Evolutionary conservation across 2,797 vertebrate genomes (phyloP).

Genomic region (Danionella dracula): DNA sequence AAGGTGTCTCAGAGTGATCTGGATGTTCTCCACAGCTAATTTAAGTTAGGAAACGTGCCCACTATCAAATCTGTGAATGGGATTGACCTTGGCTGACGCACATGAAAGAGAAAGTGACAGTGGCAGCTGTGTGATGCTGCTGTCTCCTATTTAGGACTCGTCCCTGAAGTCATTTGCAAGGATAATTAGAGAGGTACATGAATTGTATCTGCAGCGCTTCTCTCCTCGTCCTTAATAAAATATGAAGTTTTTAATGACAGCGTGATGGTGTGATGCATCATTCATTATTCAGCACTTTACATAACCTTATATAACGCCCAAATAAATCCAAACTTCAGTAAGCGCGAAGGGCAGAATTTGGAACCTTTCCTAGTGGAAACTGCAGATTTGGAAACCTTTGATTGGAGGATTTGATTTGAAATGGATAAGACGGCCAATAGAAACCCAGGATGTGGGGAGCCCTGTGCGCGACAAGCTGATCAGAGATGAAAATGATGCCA

Average conservation of each 20-base stretch:
- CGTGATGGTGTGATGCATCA: conserved; percentile 35
- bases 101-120: conserved; percentile 32
- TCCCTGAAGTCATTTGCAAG: conserved; percentile 45
- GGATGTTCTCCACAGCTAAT: background rate
- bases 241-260: conserved; percentile 46
- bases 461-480: background rate
- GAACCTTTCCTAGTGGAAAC: background rate
- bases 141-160: conserved; percentile 39
- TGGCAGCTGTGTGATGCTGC: conserved; percentile 22
- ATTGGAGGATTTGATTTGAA: background rate
- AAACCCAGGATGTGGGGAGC: background rate
- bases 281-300: conserved; percentile 70
- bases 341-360: background rate
- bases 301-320: conserved; percentile 67
- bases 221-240: conserved; percentile 39
- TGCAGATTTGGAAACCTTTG: background rate
- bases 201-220: conserved; percentile 39
- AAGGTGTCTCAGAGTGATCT: background rate
- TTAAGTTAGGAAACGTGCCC: background rate
- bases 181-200: conserved; percentile 44
- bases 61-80: background rate
- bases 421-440: background rate
- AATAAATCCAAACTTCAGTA: conserved; percentile 27
- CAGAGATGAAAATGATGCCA: conserved; percentile 3
- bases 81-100: conserved; percentile 30